Percentiles rank a stretch among this genome's conserved stretches.
phyloP scores from a whole-genome alignment of 2,797 vertebrate species.

The Peromyscus eremicus region DNA sequence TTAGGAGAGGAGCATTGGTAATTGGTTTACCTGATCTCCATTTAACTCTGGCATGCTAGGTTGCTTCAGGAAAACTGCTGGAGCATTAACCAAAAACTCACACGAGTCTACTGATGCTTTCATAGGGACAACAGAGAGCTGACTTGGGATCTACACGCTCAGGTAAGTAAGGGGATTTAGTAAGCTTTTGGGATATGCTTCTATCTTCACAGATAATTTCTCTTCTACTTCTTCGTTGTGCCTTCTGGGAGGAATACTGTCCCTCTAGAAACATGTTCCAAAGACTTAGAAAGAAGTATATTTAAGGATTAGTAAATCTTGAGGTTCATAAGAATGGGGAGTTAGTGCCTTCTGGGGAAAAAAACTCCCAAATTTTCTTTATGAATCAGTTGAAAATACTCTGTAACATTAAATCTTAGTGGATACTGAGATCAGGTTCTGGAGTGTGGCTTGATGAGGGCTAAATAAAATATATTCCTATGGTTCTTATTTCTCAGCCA shows the following conservation, averaged over 20 bases:
- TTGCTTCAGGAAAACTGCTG: background rate
- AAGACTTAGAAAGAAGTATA: background rate
- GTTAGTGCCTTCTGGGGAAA: background rate
- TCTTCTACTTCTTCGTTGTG: background rate
- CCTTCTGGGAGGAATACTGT: too few relatives aligned
- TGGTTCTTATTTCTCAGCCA: background rate
- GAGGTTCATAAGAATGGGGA: background rate
- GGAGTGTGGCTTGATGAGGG: background rate
- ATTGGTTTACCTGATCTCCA: background rate
- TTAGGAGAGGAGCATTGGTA: background rate
- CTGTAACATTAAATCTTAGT: background rate
- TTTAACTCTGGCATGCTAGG: background rate
- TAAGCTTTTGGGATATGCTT: background rate
- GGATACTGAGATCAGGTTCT: background rate
- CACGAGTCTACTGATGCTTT: background rate
- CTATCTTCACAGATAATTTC: background rate
- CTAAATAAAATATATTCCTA: background rate
- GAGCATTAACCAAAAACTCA: background rate
- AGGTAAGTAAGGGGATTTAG: background rate
- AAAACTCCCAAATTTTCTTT: background rate
- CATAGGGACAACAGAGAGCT: background rate
- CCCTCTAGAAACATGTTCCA: too few relatives aligned
- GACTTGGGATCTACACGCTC: background rate
- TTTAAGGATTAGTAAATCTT: background rate
- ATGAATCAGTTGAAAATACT: background rate